Base-by-base conservation (phyloP, 2,797 vertebrate genomes). In the Botia kubotai region DNA sequence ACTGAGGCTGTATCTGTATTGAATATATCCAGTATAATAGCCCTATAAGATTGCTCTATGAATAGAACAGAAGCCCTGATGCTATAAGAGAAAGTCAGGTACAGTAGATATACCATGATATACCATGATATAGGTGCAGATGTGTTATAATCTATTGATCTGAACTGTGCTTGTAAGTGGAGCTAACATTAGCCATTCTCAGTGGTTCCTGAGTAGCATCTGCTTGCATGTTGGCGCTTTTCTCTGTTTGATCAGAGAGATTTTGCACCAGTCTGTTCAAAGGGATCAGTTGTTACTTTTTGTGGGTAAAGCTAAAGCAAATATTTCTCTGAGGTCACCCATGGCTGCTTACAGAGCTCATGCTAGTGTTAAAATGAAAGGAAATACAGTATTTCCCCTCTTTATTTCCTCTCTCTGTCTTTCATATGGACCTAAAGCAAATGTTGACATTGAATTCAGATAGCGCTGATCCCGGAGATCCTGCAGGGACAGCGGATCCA, bases 361-460 rank as follows among this genome's bases (percentile, higher is more conserved):
- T 80, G 58, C 79, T 81, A 83, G 85, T 75, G 71, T 72, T 62
- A 79, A 83, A 87, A 86, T 83, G 83, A 87, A 86, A 87, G 85
- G 83, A 87, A 85, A 85, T 87, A 83, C 83, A 83, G 77, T 77
- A 83, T 87, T 87, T 86, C 85, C 86, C 63, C 70, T 82, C 77
- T 80, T 83, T 82, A 86, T 86, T 83, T 83, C 83, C 85, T 87
- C 81, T 71, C 75, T 63, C 72, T 66, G 62, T 82, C 85, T 87
- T 85, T 82, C 80, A 84, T 86, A 86, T 67, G 23, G 63, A 83
- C 81, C 86, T 87, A 83, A 87, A 85, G 80, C 86, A 87, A 87
- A 87, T 87, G 86, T 87, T 87, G 86, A 87, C 72, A 70, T 82
- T 86, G 82, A 87, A 85, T 83, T 87, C 69, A 78, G 83, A 86